Base-by-base conservation (phyloP, 2,113 vertebrate species). In the Vombatus ursinus region DNA sequence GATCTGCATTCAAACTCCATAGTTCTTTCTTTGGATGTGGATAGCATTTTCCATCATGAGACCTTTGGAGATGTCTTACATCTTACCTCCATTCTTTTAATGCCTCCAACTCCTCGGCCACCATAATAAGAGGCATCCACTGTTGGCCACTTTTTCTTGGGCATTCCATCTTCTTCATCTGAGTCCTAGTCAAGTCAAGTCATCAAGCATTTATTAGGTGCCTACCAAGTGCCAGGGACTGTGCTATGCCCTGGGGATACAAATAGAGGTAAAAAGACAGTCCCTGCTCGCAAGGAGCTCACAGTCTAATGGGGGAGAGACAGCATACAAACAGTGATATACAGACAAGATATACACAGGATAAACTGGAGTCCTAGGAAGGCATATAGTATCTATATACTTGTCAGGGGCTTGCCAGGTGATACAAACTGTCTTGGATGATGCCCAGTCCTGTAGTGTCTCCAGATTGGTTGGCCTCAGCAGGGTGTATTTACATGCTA, bases 91-190 rank as follows among this genome's bases (percentile, higher is more conserved):
- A 84, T 84, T 84, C 68, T 84, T 84, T 84, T 84, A 84, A 84
- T 84, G 6, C 68, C 68, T 84, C 68, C 68, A 84, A 84, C 68
- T 84, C 68, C 68, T 84, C 68, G 68, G n/a, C 68, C 68, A 44
- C 68, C 99, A 1, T 99, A 99, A 96, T 99, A 99, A 22, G 99
- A 99, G 1, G 99, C 99, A 0, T 99, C 99, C 95, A 99, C 99
- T 0, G 99, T 99, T 90, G 99, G 99, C 99, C 99, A 99, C 96
- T 99, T 98, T 99, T 99, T 98, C 99, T 99, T 37, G 99, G 99
- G 90, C 96, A 99, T 98, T 47, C 99, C 90, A 84, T 84, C 68
- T 84, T 84, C 68, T 93, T 99, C 99, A 93, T 99, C 99, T 0
- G 99, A 99, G 49, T 99, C 99, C 99, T 99, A 97, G 90, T 48